A percentile compares a stretch with the other conserved stretches of the same genome.
Conservation (phyloP, 2,113 vertebrate species). For the Lonchura striata region DNA sequence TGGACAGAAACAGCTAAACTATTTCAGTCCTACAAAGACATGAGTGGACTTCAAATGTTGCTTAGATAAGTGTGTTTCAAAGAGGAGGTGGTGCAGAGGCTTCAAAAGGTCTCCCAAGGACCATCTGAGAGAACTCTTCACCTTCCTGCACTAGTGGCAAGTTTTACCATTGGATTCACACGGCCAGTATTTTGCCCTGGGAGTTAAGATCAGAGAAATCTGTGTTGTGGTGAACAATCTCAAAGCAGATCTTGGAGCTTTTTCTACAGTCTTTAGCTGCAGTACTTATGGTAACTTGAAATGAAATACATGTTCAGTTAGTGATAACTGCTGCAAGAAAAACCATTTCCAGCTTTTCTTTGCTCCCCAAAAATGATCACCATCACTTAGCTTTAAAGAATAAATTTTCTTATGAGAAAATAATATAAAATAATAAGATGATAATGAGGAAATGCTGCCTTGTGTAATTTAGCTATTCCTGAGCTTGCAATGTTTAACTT, state of each 20-base stretch:
- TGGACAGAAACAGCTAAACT: not conserved
- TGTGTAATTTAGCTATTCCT: not conserved
- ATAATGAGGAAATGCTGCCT: not conserved
- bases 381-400: not conserved
- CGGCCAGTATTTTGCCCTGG: not conserved
- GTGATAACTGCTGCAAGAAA: not conserved
- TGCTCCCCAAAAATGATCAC: not conserved
- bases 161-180: not conserved
- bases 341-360: not conserved
- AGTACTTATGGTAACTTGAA: not conserved
- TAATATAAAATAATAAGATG: not conserved
- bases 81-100: not conserved
- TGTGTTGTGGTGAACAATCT: not conserved
- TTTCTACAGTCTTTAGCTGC: not conserved
- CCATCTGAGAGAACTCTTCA: not conserved
- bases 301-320: not conserved
- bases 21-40: not conserved
- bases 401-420: not conserved
- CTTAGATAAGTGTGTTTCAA: not conserved
- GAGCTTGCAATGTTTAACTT: not conserved
- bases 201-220: not conserved
- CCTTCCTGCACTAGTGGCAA: not conserved
- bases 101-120: not conserved
- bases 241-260: not conserved
- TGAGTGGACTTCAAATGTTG: not conserved